Conservation (phyloP, 2,888 invertebrate species). For the Leptinotarsa haldemani region DNA sequence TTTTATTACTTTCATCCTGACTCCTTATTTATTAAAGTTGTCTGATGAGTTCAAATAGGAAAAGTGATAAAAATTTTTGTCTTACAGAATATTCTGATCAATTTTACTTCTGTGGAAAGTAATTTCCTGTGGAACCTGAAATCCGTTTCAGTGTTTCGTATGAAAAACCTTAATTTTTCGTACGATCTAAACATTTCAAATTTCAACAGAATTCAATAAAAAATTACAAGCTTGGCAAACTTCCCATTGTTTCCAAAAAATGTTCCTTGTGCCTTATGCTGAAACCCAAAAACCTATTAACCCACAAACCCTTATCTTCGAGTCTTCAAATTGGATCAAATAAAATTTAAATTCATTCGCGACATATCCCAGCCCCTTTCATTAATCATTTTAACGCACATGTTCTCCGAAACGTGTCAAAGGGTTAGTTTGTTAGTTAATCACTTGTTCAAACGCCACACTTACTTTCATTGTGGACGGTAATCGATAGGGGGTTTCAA, state of each 20-base stretch:
- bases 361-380: conserved; percentile 9
- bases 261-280: neutral
- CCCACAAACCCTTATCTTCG: conserved; percentile 1
- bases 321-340: conserved; percentile 10
- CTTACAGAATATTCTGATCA: no score
- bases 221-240: no score
- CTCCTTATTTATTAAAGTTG: no score
- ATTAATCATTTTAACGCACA: conserved; percentile 43
- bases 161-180: no score
- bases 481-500: conserved; percentile 44
- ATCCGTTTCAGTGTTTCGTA: no score
- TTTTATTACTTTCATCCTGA: no score
- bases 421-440: conserved; percentile 50
- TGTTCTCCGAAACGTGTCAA: conserved; percentile 52
- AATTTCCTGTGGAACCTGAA: no score
- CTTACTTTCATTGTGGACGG: conserved; percentile 30
- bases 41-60: no score
- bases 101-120: no score
- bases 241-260: neutral
- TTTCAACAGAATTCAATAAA: no score
- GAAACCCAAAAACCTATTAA: neutral
- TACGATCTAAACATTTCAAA: no score
- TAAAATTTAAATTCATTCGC: conserved; percentile 19
- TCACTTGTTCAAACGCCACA: conserved; percentile 42
- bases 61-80: no score